Percentiles rank a stretch among this genome's conserved stretches.
Conservation (phyloP, 1,140 invertebrate species). For the Drosophila sulfurigaster region DNA sequence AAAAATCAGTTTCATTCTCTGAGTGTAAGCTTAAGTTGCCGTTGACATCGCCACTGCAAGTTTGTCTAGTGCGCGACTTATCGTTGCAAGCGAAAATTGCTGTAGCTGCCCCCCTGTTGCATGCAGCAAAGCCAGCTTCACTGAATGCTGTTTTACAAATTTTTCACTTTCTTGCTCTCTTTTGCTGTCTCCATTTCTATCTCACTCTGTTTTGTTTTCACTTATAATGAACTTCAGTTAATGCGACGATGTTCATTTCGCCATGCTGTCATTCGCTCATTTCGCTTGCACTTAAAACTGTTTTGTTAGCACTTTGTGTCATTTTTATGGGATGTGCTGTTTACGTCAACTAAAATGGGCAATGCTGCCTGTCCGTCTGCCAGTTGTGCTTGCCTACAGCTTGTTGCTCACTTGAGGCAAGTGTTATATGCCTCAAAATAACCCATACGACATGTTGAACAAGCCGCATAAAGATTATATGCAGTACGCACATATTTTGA, state of each 20-base stretch:
- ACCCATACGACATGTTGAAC: constrained; percentile 62
- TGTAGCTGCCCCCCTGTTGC: constrained; percentile 55
- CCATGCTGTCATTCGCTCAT: background rate
- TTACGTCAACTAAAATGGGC: constrained; percentile 40
- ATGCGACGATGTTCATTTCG: constrained; percentile 21
- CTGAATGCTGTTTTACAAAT: background rate
- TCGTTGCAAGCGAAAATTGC: constrained; percentile 36
- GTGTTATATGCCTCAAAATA: constrained; percentile 19
- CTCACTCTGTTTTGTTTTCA: constrained; percentile 30
- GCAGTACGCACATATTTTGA: constrained; percentile 62
- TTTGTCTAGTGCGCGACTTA: constrained; percentile 18
- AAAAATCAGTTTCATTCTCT: background rate
- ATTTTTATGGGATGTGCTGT: constrained; percentile 22
- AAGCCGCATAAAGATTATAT: constrained; percentile 76
- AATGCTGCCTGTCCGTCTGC: too few relatives aligned
- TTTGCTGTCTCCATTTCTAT: background rate
- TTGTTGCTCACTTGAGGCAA: constrained; percentile 71
- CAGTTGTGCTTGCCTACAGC: constrained; percentile 20
- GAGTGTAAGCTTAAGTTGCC: constrained; percentile 10
- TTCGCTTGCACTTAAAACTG: constrained; percentile 37
- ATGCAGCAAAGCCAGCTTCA: constrained; percentile 41
- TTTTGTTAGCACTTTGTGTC: constrained; percentile 54
- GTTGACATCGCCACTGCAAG: background rate
- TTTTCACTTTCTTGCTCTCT: background rate
- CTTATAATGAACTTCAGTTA: constrained; percentile 71